Percentiles rank a stretch among this genome's conserved stretches.
Evolutionary conservation across 2,888 invertebrate genomes (phyloP).

Genomic region (Dynastes tityus): DNA sequence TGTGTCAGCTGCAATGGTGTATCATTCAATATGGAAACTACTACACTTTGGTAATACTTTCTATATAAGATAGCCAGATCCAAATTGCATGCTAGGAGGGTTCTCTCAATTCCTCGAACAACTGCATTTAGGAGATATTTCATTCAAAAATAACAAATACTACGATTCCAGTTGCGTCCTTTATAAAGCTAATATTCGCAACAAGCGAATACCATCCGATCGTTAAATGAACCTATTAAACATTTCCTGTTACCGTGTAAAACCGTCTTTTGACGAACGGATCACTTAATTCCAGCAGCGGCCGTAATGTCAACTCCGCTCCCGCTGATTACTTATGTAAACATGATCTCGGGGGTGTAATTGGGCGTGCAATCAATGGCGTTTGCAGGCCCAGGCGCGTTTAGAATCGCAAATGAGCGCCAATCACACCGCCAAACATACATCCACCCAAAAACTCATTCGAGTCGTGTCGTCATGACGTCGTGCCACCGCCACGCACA

Average conservation of each 20-base stretch:
- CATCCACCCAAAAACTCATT: constrained; percentile 42
- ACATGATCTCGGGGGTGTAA: constrained; percentile 72
- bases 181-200: too few species aligned
- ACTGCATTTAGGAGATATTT: too few species aligned
- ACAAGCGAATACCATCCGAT: too few species aligned
- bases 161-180: too few species aligned
- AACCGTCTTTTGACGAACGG: constrained; percentile 60
- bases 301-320: constrained; percentile 68
- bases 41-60: too few species aligned
- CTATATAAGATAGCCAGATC: too few species aligned
- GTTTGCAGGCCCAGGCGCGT: constrained; percentile 67
- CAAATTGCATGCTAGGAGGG: too few species aligned
- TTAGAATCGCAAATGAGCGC: constrained; percentile 68
- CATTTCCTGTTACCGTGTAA: constrained; percentile 53
- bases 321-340: constrained; percentile 71
- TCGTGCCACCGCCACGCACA: neutral
- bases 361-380: constrained; percentile 71
- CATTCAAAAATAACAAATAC: too few species aligned
- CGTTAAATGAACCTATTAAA: neutral
- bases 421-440: constrained; percentile 57
- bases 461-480: constrained; percentile 24
- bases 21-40: too few species aligned
- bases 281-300: constrained; percentile 70
- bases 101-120: too few species aligned
- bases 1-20: too few species aligned